Conservation (phyloP, 2,113 vertebrate species). For the Natator depressus region DNA sequence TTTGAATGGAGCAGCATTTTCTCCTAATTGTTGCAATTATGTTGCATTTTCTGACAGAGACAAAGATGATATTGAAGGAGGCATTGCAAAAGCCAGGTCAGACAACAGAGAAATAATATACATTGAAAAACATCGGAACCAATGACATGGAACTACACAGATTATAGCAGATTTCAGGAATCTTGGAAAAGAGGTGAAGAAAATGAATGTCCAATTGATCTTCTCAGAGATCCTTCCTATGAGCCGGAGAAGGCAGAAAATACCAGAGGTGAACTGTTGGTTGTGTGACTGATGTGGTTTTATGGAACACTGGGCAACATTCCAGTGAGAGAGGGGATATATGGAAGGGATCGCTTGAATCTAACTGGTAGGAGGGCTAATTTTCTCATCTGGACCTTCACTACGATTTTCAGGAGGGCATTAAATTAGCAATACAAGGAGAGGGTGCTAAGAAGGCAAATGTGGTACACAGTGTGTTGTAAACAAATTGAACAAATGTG, state of each 20-base stretch:
- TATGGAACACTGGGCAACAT: neutral
- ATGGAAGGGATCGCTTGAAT: neutral
- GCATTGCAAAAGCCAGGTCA: rapidly evolving
- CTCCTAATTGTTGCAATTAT: conserved; percentile 12
- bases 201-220: neutral
- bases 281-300: neutral
- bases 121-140: neutral
- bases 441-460: no score
- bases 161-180: neutral
- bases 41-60: neutral
- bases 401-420: no score
- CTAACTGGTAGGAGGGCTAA: neutral
- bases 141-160: neutral
- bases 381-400: no score
- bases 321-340: neutral
- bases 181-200: neutral
- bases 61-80: neutral
- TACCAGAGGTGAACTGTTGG: neutral
- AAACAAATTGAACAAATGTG: no score
- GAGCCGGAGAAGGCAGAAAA: neutral
- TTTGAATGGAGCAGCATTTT: neutral
- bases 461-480: no score
- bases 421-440: neutral
- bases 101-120: neutral
- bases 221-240: neutral